phyloP scores from a whole-genome alignment of 2,888 invertebrate genomes.

The Orchestes rusci region DNA sequence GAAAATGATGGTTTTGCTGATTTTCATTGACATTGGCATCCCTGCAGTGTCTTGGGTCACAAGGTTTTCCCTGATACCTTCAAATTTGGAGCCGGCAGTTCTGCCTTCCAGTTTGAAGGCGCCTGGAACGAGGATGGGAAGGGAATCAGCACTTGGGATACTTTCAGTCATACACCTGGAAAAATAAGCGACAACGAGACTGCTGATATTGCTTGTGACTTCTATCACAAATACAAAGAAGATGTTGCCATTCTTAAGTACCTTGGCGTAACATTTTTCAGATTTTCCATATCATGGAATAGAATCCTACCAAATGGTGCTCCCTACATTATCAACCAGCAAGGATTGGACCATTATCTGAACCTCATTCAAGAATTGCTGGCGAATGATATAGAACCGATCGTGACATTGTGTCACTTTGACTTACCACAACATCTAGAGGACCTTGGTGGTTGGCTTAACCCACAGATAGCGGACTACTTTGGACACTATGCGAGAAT shows the following conservation, averaged over 20 bases:
- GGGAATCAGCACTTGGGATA: slow-evolving; percentile 39
- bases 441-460: slow-evolving; percentile 34
- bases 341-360: slow-evolving; percentile 51
- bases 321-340: slow-evolving; percentile 56
- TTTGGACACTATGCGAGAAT: slow-evolving; percentile 45
- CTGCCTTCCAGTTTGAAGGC: slow-evolving; percentile 39
- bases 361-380: slow-evolving; percentile 20
- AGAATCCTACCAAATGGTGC: slow-evolving; percentile 45
- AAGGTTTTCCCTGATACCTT: slow-evolving; percentile 33
- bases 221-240: slow-evolving; percentile 57
- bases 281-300: slow-evolving; percentile 26
- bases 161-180: background rate
- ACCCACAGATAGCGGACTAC: slow-evolving; percentile 11
- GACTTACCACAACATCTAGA: slow-evolving; percentile 16
- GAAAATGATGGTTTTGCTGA: no score
- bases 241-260: slow-evolving; percentile 56
- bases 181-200: background rate
- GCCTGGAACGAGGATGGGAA: slow-evolving; percentile 41
- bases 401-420: slow-evolving; percentile 16
- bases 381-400: slow-evolving; percentile 9
- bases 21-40: no score
- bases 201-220: slow-evolving; percentile 60
- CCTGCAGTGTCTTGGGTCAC: no score
- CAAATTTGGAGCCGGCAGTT: slow-evolving; percentile 36
- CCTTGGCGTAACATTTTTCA: slow-evolving; percentile 42